Percentiles rank a stretch among this genome's conserved stretches.
These are phyloP conservation scores for Deilephila elpenor DNA, from an alignment of 2,888 invertebrate genomes.

Conservation along the genomic window DNA sequence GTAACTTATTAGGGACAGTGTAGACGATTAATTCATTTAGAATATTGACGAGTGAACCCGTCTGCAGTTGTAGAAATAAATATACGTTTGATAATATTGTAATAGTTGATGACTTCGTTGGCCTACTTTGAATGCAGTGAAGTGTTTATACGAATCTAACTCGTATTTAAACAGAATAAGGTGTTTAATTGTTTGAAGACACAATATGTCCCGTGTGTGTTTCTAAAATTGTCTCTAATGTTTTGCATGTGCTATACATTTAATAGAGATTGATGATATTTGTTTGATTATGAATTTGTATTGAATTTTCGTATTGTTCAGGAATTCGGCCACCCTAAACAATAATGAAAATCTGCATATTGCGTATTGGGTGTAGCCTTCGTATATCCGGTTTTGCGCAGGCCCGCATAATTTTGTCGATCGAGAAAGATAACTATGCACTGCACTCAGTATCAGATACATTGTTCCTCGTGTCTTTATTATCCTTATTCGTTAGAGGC, in stretches of 20 bases:
- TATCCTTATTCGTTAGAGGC: no score
- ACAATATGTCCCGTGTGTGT: neutral
- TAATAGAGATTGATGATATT: neutral
- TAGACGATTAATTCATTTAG: neutral
- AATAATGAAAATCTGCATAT: no score
- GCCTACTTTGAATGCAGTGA: slow-evolving; percentile 5
- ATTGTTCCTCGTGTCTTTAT: no score
- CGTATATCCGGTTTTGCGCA: no score
- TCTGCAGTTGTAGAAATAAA: neutral
- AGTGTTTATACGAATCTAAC: neutral
- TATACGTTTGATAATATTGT: neutral
- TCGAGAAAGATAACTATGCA: no score
- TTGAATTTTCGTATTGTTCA: no score
- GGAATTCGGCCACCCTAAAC: no score
- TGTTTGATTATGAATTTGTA: no score
- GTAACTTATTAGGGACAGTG: no score
- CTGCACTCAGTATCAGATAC: no score
- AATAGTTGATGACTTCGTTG: slow-evolving; percentile 9
- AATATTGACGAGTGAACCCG: neutral
- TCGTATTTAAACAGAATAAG: neutral
- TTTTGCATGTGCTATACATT: neutral
- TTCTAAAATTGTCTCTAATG: slow-evolving; percentile 5
- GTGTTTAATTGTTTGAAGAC: neutral
- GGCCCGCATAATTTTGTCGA: no score
- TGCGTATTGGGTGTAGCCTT: no score